phyloP scores from a whole-genome alignment of 2,113 vertebrate species.

The Actinemys pallida region DNA sequence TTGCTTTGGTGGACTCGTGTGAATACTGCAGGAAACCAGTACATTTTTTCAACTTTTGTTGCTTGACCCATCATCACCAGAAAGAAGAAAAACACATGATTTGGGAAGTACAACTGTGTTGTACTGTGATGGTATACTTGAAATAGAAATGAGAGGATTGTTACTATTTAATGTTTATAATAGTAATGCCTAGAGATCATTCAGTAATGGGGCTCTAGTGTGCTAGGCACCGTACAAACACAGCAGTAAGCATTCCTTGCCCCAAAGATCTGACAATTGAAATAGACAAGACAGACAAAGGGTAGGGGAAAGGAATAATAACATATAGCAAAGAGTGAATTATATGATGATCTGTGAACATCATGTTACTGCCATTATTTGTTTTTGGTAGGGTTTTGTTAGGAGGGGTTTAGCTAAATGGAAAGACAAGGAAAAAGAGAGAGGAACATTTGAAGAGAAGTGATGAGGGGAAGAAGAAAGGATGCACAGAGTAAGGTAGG shows the following conservation, averaged over 20 bases:
- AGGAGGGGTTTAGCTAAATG: neutral
- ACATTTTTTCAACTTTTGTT: neutral
- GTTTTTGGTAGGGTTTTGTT: neutral
- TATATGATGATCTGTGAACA: neutral
- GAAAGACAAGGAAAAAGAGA: neutral
- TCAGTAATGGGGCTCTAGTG: neutral
- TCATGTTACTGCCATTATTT: neutral
- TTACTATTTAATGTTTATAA: neutral
- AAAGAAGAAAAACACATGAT: neutral
- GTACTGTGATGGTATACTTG: neutral
- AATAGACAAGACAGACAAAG: neutral
- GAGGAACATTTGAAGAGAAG: neutral
- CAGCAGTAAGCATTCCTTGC: neutral
- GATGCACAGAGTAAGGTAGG: neutral
- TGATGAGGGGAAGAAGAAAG: neutral
- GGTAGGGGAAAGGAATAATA: neutral
- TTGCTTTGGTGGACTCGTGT: neutral
- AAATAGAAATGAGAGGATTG: neutral
- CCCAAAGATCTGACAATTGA: neutral
- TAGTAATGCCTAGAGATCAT: neutral
- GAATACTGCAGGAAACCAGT: neutral
- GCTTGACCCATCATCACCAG: neutral
- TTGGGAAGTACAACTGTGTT: neutral
- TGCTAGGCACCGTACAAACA: neutral
- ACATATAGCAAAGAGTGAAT: neutral